These are phyloP conservation scores for Holcopasites calliopsidis DNA, from an alignment of 1,140 invertebrate species.

Conservation along the genomic window DNA sequence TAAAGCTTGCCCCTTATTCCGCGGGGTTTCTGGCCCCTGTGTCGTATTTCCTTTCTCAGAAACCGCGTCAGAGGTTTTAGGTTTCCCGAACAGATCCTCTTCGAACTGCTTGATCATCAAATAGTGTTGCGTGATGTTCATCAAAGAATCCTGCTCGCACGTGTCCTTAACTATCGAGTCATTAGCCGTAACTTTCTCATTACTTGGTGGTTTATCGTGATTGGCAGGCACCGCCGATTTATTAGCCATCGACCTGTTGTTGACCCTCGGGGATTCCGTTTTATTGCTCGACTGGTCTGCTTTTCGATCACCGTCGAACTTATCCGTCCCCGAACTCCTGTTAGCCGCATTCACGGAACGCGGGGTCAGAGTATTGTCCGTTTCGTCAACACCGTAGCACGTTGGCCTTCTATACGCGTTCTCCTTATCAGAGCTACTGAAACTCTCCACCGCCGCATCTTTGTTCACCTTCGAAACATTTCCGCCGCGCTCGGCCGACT, in stretches of 20 bases:
- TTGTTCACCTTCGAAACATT: neutral
- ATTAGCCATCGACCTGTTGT: neutral
- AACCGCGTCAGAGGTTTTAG: neutral
- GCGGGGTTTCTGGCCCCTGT: neutral
- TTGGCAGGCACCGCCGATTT: neutral
- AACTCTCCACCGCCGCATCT: fast-evolving
- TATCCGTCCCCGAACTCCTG: neutral
- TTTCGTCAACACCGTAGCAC: neutral
- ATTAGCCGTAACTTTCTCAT: neutral
- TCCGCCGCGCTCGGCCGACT: neutral
- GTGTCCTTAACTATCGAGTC: neutral
- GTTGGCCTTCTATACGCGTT: neutral
- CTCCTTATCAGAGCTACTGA: constrained; percentile 21
- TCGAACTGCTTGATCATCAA: constrained; percentile 54
- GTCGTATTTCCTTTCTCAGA: too few species aligned
- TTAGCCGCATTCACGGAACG: neutral
- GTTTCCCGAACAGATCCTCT: constrained; percentile 52
- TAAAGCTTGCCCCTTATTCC: neutral
- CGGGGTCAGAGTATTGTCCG: neutral
- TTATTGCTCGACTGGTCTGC: too few species aligned
- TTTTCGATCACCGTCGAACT: neutral
- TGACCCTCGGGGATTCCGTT: too few species aligned
- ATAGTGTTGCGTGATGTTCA: constrained; percentile 60
- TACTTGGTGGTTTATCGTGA: neutral
- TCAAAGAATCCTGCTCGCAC: constrained; percentile 45